Conservation (phyloP, 2,797 vertebrate genomes). For the Borostomias antarcticus region DNA sequence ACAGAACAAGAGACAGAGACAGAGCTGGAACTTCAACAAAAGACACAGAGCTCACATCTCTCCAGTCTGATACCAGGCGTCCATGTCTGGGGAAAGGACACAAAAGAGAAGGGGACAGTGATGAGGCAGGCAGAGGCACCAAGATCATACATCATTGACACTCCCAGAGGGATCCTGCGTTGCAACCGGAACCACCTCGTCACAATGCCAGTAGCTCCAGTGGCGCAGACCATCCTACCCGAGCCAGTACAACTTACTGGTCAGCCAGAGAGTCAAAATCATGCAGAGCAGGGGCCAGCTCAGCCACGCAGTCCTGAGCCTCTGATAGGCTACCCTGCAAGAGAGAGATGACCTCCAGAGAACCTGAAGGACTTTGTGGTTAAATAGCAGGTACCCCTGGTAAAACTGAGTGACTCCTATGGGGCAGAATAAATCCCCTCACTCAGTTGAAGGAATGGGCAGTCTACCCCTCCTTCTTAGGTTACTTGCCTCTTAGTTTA, state of each 20-base stretch:
- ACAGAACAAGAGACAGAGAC: conserved; percentile 11
- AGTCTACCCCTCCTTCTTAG: conserved; percentile 19
- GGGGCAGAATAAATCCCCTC: conserved; percentile 16
- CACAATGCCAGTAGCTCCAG: background rate
- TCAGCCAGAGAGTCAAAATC: background rate
- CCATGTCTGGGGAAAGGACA: conserved; percentile 23
- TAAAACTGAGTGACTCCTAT: conserved; percentile 15
- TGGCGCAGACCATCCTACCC: background rate
- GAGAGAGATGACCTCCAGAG: conserved; percentile 15
- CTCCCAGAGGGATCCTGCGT: background rate
- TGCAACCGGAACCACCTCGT: conserved; percentile 1
- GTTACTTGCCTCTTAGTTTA: background rate
- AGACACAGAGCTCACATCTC: conserved; percentile 17
- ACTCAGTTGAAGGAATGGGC: conserved; percentile 14
- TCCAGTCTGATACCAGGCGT: conserved; percentile 4
- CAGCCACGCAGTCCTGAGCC: conserved; percentile 1
- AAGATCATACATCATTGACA: conserved; percentile 7
- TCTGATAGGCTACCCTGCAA: background rate
- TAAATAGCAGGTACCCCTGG: conserved; percentile 9
- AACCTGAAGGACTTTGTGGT: conserved; percentile 13
- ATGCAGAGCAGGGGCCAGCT: conserved; percentile 1
- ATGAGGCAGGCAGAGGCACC: background rate
- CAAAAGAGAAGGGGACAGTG: conserved; percentile 20
- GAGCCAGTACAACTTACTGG: background rate
- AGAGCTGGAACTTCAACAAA: conserved; percentile 7